Evolutionary conservation across 2,888 invertebrate genomes (phyloP), one percentile per base, ranked within the genome.

Genomic region (Acronicta alni): DNA sequence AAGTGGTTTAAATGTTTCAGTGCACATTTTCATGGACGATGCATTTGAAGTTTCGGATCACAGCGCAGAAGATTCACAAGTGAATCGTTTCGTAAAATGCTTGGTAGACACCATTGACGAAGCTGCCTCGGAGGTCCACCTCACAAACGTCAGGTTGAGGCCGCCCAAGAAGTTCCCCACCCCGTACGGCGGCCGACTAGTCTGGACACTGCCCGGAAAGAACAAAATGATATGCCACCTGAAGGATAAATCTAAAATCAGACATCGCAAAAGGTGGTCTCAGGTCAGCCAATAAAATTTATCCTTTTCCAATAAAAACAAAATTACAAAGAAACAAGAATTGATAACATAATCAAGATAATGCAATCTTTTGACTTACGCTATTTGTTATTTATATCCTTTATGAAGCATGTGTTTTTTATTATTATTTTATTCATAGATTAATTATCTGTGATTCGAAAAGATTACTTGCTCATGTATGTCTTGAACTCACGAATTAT

Each of bases 231-330:
- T 97, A 68, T 97, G 97, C 9, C 98, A 99, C 86, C 92, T 99
- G 59, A 99, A 99, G 86, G 98, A 99, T 87, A 98, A 98, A 83
- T 95, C 96, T 17, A 97, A 97, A 86, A 98, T 99, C 52, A 95
- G 98, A 35, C 97, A 98, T 80, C 97, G 97, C 84, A 99, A 99
- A 87, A 95, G 99, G 60, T 99, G 98, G 98, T 98, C 98, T 47
- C 98, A 98, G 95, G 96, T 96, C 79, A 77, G 46, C 37, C 17
- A 41, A 10, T 41, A 37, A 41, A 44, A 49, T 32, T 45, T 16
- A 32, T 37, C 41, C 8, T 55, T 51, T 12, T 43, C 55, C n/a
- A n/a, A n/a, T n/a, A n/a, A n/a, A n/a, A n/a, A n/a, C n/a, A n/a
- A n/a, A n/a, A n/a, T n/a, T n/a, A n/a, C n/a, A n/a, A n/a, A n/a